phyloP scores from a whole-genome alignment of 2,888 invertebrate species.

The Callyntrura guangdongensis region DNA sequence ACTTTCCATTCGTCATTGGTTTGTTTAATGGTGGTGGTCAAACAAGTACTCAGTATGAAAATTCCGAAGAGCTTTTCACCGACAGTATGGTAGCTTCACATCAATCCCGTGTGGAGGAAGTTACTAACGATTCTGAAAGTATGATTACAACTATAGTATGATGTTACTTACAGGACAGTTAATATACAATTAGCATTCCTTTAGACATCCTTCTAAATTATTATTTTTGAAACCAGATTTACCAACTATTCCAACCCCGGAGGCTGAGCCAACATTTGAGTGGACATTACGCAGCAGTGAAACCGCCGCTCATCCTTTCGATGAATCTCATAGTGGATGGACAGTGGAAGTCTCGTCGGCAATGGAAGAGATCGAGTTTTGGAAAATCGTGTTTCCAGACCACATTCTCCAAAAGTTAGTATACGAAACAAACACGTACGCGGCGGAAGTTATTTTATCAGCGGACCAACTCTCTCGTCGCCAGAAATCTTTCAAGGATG shows the following conservation, averaged over 20 bases:
- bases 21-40: no score
- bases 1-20: no score
- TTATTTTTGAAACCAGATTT: not conserved
- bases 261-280: not conserved
- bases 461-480: not conserved
- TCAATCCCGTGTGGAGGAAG: not conserved
- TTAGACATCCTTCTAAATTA: no score
- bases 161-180: no score
- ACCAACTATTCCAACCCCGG: not conserved
- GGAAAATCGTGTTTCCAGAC: not conserved
- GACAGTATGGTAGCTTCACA: not conserved
- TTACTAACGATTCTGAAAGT: not conserved
- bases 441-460: not conserved
- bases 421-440: slow-evolving; percentile 18
- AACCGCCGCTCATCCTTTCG: not conserved
- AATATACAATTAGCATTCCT: no score
- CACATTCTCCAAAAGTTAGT: not conserved
- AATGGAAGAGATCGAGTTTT: slow-evolving; percentile 46
- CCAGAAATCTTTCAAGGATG: not conserved
- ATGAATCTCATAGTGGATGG: slow-evolving; percentile 8
- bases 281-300: not conserved
- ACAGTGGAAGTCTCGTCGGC: not conserved
- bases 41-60: not conserved
- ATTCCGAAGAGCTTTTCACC: not conserved
- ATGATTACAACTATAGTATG: no score